phyloP scores from a whole-genome alignment of 2,797 vertebrate species.

The Myotis findleyi region DNA sequence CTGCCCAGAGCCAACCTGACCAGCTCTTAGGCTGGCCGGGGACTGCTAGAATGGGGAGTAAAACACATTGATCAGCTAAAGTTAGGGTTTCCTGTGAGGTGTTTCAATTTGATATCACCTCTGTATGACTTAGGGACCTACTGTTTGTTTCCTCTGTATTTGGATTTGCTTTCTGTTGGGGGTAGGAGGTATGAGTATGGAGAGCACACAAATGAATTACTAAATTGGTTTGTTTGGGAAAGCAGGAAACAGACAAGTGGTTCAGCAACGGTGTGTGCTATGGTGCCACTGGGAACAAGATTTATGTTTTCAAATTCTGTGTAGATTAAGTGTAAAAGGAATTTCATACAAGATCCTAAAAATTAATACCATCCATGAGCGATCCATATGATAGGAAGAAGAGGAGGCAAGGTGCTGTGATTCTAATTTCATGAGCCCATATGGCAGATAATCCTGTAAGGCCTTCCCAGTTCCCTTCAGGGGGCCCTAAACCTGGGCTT shows the following conservation, averaged over 20 bases:
- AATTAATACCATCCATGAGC: neutral
- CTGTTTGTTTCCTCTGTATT: neutral
- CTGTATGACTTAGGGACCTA: neutral
- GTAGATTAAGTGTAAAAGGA: neutral
- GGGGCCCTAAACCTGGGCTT: neutral
- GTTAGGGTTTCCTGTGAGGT: neutral
- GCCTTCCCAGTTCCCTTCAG: neutral
- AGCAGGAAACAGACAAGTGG: neutral
- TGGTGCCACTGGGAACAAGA: neutral
- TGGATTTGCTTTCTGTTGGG: neutral
- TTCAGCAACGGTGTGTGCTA: neutral
- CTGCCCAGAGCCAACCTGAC: neutral
- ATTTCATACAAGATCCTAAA: conserved; percentile 46
- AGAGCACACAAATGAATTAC: neutral
- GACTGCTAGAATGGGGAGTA: neutral
- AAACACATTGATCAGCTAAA: neutral
- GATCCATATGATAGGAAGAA: neutral
- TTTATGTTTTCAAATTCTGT: conserved; percentile 53
- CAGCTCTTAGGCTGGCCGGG: neutral
- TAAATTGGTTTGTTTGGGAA: conserved; percentile 29
- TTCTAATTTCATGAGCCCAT: neutral
- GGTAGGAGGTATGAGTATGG: neutral
- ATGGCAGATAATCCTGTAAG: neutral
- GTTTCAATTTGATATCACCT: conserved; percentile 35
- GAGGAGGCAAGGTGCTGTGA: neutral